Base-by-base conservation (phyloP, 2,797 vertebrate genomes). In the Oreochromis mossambicus region DNA sequence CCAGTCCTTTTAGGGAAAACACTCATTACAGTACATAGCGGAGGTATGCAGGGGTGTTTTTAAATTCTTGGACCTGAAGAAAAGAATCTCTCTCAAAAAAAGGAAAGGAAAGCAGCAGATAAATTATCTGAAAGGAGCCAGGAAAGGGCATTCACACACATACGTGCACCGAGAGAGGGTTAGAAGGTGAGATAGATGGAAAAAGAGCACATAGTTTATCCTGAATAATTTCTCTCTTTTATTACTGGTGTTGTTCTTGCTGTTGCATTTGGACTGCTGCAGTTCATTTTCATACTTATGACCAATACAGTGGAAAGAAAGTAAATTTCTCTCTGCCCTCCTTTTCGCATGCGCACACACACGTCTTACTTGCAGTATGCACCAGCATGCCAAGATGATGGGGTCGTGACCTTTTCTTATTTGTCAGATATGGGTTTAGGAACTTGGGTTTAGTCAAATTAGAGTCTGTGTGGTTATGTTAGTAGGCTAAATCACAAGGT, bases 1-100 rank as follows among this genome's bases (percentile, higher is more conserved):
- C 85, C 84, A 4, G 9, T 83, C 91, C 93, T 93, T 94, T 79
- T 93, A 93, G 82, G 93, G 94, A 56, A 88, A 93, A 85, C 43
- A 7, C 58, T 54, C 80, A 50, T 86, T 84, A 81, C 80, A 77
- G 15, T 14, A 79, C 84, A 83, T 51, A 79, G 68, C 55, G 58
- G 78, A 86, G 85, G 58, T 87, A 89, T 87, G 86, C 73, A 87
- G 77, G 75, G 17, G 51, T 77, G 66, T 83, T 52, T 83, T 63
- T 14, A 7, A 63, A 89, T 87, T 92, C 79, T 82, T 88, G 78
- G 66, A 86, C 56, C 52, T 89, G 56, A 87, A 73, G 55, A 86
- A 32, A 81, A 34, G 34, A 84, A n/a, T 50, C 43, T 50, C 66
- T 84, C 36, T 34, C 55, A 86, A 78, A 86, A 91, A 87, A 91